Evolutionary conservation across 2,797 vertebrate species (phyloP), one percentile per base, ranked within the genome.

Genomic region (Leptatherina wallacei): DNA sequence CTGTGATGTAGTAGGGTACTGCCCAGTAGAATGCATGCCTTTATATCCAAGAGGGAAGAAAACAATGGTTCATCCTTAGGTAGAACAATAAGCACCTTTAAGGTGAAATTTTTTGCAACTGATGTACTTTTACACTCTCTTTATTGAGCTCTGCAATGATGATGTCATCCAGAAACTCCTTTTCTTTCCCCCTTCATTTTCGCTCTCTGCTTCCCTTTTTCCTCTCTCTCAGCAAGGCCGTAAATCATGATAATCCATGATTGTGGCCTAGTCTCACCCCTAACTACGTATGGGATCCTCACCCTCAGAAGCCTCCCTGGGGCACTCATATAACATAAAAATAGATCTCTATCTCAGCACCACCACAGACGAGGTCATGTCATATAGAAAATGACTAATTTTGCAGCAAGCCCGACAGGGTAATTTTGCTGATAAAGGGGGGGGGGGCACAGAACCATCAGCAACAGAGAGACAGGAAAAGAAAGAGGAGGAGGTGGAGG

Each of bases 201-300:
- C 20, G 51, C 66, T 65, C 69, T 60, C 47, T 61, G 54, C 65
- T 63, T 67, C 71, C 22, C 65, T 29, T 59, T 67, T 66, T 69
- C 60, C 30, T 47, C 75, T 78, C 73, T 80, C 77, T 77, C 81
- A 61, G 81, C 75, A 78, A 69, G 82, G 88, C 88, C 60, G 88
- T 93, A 93, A 93, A 93, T 93, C 91, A 92, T 88, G 77, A 92
- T 92, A 91, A 92, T 92, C 90, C 85, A 92, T 91, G 90, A 92
- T 86, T 54, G 88, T 90, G 87, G 90, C 91, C 90, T 89, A 82
- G 90, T 85, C 87, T 92, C 89, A 88, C 89, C 91, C 88, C 88
- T 86, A 80, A 80, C 91, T 88, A 90, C 82, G 71, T 90, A 88
- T 86, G 90, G 89, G 86, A 91, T 92, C 90, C 91, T 91, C 89